Evolutionary conservation across 2,797 vertebrate genomes (phyloP).

Genomic region (Botia kubotai): DNA sequence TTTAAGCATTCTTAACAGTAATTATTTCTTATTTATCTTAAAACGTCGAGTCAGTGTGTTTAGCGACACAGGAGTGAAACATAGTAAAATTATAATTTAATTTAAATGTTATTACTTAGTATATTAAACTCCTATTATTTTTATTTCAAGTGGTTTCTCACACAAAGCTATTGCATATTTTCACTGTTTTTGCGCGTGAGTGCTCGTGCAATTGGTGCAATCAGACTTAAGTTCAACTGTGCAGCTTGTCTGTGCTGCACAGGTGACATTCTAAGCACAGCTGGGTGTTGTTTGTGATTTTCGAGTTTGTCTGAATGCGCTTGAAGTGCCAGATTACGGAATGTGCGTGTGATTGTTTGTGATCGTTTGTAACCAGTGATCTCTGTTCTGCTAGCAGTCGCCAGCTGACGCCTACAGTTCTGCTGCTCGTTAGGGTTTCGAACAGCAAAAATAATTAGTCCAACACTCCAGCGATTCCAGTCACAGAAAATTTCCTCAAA

Average conservation of each 20-base stretch:
- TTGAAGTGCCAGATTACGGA: conserved; percentile 2
- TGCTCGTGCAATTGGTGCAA: not conserved
- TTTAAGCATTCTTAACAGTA: too few relatives aligned
- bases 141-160: too few relatives aligned
- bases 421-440: conserved; percentile 57
- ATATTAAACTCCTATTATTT: not conserved
- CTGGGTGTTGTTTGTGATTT: conserved; percentile 4
- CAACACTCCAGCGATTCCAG: conserved; percentile 50
- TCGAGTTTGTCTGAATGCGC: conserved; percentile 15
- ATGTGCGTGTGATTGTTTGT: conserved; percentile 14
- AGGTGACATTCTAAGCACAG: not conserved
- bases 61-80: not conserved
- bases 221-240: not conserved
- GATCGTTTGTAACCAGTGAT: conserved; percentile 38
- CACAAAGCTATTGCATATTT: too few relatives aligned
- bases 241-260: not conserved
- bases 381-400: not conserved
- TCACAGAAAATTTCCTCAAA: conserved; percentile 58
- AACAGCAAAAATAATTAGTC: conserved; percentile 59
- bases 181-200: too few relatives aligned
- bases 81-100: not conserved
- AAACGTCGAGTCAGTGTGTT: not conserved
- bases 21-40: not conserved
- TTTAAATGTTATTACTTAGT: too few relatives aligned
- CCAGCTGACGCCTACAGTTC: conserved; percentile 53